Conservation (phyloP, 2,113 vertebrate species). For the Balaeniceps rex region DNA sequence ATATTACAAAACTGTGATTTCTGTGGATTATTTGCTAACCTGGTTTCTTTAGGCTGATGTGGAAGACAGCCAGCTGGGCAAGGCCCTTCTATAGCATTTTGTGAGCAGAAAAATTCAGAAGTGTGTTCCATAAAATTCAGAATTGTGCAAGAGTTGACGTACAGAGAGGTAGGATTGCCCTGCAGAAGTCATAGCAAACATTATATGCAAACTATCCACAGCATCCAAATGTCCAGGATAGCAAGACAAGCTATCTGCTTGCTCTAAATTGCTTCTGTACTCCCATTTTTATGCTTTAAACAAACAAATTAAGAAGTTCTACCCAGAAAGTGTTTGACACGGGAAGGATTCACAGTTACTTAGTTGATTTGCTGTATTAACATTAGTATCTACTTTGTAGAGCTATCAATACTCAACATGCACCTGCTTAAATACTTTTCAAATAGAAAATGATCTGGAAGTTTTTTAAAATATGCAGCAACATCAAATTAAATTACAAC, state of each 20-base stretch:
- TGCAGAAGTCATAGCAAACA: background rate
- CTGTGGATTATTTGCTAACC: background rate
- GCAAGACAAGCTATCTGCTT: background rate
- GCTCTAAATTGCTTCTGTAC: background rate
- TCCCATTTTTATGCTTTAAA: background rate
- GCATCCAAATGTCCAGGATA: background rate
- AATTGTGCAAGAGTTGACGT: background rate
- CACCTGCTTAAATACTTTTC: conserved; percentile 34
- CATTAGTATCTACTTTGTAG: background rate
- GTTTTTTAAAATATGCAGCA: background rate
- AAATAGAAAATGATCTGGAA: background rate
- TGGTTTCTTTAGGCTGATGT: background rate
- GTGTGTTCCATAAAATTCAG: background rate
- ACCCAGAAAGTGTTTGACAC: background rate
- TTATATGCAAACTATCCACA: background rate
- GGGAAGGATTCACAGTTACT: background rate
- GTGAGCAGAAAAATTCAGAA: background rate
- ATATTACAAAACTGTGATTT: background rate
- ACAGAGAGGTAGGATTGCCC: background rate
- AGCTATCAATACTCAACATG: background rate
- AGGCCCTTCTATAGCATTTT: background rate
- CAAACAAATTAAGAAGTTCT: background rate
- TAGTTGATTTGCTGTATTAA: background rate
- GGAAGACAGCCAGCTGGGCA: background rate
- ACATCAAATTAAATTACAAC: background rate